A percentile compares a stretch with the other conserved stretches of the same genome.
Conservation (phyloP, 2,888 invertebrate genomes). For the Mythimna vitellina region DNA sequence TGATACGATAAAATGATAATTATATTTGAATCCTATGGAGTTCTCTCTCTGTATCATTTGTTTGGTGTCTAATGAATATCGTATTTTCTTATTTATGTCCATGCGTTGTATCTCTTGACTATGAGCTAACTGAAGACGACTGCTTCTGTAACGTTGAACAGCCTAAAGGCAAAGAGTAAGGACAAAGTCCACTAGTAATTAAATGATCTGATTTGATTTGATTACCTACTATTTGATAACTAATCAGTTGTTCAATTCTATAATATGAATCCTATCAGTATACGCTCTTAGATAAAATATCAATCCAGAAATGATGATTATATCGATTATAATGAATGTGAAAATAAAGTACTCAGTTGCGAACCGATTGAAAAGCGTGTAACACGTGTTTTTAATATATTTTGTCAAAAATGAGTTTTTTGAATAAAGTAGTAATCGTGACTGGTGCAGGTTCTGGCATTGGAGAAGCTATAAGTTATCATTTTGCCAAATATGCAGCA, state of each 20-base stretch:
- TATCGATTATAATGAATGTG: slow-evolving; percentile 31
- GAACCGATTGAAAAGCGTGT: slow-evolving; percentile 5
- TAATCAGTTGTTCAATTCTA: slow-evolving; percentile 5
- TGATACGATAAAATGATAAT: too few species aligned
- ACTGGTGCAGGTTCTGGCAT: slow-evolving; percentile 75
- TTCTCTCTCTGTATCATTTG: too few species aligned
- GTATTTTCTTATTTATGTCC: too few species aligned
- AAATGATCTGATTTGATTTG: background rate
- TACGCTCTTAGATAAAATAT: slow-evolving; percentile 19
- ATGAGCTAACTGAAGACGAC: too few species aligned
- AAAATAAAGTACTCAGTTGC: slow-evolving; percentile 15
- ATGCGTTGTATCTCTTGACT: too few species aligned
- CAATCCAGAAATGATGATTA: slow-evolving; percentile 31
- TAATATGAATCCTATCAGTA: slow-evolving; percentile 4
- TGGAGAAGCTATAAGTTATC: slow-evolving; percentile 71
- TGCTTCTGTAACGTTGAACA: background rate
- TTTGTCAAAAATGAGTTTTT: slow-evolving; percentile 69
- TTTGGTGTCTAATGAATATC: too few species aligned
- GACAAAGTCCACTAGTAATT: background rate
- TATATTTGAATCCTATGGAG: too few species aligned
- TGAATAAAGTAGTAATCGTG: slow-evolving; percentile 72
- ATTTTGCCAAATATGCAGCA: slow-evolving; percentile 73
- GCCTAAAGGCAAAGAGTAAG: background rate
- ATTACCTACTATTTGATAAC: slow-evolving; percentile 11
- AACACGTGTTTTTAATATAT: slow-evolving; percentile 12